Conservation (phyloP, 2,113 vertebrate genomes). For the Apistogramma diplotaenia region DNA sequence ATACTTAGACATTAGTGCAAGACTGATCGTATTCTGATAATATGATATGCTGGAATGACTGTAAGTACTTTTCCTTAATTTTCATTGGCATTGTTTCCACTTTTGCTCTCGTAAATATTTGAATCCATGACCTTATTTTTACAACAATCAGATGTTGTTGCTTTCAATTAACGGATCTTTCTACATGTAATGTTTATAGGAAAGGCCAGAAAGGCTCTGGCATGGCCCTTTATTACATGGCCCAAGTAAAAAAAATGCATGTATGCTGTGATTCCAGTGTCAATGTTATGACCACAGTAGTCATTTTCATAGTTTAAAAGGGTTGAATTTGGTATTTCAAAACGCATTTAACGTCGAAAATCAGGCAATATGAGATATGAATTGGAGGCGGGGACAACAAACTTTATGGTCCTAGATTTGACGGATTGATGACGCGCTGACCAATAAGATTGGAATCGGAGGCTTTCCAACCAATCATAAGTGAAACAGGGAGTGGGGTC, state of each 20-base stretch:
- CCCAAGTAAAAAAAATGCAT: too few relatives aligned
- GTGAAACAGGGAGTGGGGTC: not conserved
- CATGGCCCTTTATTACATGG: not conserved
- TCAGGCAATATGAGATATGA: constrained; percentile 10
- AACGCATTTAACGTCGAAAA: not conserved
- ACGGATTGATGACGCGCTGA: constrained; percentile 44
- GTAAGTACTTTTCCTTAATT: not conserved
- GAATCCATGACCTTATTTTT: not conserved
- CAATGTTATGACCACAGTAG: not conserved
- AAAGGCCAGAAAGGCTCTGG: not conserved
- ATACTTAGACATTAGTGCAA: too few relatives aligned
- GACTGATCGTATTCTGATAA: too few relatives aligned
- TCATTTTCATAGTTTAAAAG: not conserved
- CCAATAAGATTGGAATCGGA: constrained; percentile 41
- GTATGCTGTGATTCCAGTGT: not conserved
- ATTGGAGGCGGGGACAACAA: constrained; percentile 33
- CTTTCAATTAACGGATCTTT: not conserved
- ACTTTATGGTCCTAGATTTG: constrained; percentile 2
- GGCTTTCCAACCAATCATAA: constrained; percentile 53
- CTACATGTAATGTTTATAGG: not conserved
- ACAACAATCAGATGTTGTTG: not conserved
- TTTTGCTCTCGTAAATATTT: not conserved
- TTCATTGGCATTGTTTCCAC: too few relatives aligned
- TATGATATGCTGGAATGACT: not conserved
- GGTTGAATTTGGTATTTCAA: not conserved